Conservation (phyloP, 2,113 vertebrate genomes). For the Meleagris gallopavo region DNA sequence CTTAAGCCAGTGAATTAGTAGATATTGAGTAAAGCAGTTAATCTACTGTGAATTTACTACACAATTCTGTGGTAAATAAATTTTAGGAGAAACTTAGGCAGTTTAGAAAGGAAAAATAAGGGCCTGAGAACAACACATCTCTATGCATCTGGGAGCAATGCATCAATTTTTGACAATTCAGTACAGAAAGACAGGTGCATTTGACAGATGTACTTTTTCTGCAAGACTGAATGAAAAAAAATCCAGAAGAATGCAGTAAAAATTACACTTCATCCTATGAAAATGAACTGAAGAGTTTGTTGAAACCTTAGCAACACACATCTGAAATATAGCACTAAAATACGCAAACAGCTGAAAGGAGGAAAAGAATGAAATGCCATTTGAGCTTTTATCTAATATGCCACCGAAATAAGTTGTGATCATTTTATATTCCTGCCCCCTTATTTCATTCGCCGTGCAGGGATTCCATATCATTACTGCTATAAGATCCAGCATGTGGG, state of each 20-base stretch:
- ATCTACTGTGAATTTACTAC: neutral
- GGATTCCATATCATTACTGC: neutral
- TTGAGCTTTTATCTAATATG: neutral
- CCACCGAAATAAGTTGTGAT: neutral
- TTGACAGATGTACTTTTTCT: conserved; percentile 27
- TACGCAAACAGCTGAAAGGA: neutral
- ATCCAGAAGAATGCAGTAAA: conserved; percentile 15
- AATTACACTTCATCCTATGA: neutral
- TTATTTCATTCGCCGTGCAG: neutral
- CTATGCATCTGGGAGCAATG: conserved; percentile 1
- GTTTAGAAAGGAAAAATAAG: neutral
- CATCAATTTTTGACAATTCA: conserved; percentile 29
- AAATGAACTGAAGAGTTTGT: neutral
- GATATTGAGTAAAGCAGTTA: neutral
- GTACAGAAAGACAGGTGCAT: conserved; percentile 4
- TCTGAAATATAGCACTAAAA: neutral
- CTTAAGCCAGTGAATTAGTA: neutral
- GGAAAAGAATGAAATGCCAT: neutral
- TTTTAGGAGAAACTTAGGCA: neutral
- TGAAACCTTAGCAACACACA: neutral
- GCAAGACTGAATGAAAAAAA: conserved; percentile 33
- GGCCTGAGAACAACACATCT: neutral
- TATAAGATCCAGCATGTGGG: accelerated
- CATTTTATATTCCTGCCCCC: neutral
- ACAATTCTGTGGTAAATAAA: conserved; percentile 4